These are phyloP conservation scores for Cynopterus brachyotis DNA, from an alignment of 2,113 vertebrate species.

Conservation along the genomic window DNA sequence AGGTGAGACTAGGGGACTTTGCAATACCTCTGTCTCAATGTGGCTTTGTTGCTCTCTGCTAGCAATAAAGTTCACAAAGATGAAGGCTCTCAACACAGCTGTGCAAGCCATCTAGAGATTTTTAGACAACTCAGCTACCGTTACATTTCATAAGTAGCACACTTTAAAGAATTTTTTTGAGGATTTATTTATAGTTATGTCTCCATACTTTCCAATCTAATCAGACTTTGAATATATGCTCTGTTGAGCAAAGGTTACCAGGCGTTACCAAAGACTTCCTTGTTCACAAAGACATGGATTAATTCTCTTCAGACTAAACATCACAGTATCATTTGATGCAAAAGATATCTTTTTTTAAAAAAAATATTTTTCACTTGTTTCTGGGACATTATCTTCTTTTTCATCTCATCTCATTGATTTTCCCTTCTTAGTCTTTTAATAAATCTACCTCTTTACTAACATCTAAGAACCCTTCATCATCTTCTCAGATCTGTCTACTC, in stretches of 20 bases:
- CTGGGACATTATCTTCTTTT: background rate
- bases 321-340: background rate
- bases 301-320: background rate
- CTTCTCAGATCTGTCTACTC: background rate
- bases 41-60: background rate
- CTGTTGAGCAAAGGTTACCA: background rate
- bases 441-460: background rate
- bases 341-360: background rate
- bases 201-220: background rate
- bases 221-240: background rate
- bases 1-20: background rate
- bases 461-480: background rate
- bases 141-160: background rate
- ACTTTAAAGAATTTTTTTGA: background rate
- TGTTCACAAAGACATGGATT: background rate
- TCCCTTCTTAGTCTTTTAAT: background rate
- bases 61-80: background rate
- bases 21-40: background rate
- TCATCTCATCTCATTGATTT: background rate
- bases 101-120: background rate
- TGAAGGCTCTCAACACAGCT: background rate
- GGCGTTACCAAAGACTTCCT: background rate
- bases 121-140: background rate
- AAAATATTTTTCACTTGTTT: background rate
- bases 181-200: background rate